phyloP scores from a whole-genome alignment of 2,113 vertebrate genomes.

The Perca fluviatilis region DNA sequence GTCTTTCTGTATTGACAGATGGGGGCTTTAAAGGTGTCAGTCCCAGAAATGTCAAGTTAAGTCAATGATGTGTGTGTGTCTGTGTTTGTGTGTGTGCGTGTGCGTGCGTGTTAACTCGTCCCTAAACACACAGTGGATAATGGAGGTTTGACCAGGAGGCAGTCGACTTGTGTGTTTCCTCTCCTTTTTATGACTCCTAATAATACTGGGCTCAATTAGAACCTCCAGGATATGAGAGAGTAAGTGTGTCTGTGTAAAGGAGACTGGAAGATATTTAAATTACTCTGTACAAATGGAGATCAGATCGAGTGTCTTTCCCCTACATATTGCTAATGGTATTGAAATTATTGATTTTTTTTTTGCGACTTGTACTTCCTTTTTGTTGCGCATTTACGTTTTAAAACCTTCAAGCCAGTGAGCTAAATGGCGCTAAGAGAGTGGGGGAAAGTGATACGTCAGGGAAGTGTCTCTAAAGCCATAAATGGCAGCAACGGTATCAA shows the following conservation, averaged over 20 bases:
- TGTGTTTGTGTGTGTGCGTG: conserved; percentile 23
- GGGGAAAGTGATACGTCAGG: conserved; percentile 56
- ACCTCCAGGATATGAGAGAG: conserved; percentile 19
- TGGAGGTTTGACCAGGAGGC: conserved; percentile 59
- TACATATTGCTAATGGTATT: neutral
- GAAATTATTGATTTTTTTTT: neutral
- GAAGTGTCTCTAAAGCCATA: conserved; percentile 54
- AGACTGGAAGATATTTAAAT: neutral
- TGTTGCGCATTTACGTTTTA: neutral
- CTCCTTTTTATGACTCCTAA: conserved; percentile 63
- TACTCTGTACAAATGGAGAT: neutral
- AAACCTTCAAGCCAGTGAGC: conserved; percentile 3
- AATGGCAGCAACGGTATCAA: conserved; percentile 45
- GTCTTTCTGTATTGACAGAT: conserved; percentile 23
- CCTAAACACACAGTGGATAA: conserved; percentile 50
- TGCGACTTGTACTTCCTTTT: neutral
- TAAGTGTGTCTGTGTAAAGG: conserved; percentile 22
- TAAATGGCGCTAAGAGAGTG: conserved; percentile 13
- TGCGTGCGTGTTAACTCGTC: conserved; percentile 21
- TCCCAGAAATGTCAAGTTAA: conserved; percentile 31
- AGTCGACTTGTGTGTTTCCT: conserved; percentile 45
- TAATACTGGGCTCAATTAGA: conserved; percentile 47
- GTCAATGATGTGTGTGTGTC: conserved; percentile 26
- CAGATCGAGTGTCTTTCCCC: neutral
- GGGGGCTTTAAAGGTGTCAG: conserved; percentile 15